Evolutionary conservation across 1,140 invertebrate genomes (phyloP).

Genomic region (Bombus turneri): DNA sequence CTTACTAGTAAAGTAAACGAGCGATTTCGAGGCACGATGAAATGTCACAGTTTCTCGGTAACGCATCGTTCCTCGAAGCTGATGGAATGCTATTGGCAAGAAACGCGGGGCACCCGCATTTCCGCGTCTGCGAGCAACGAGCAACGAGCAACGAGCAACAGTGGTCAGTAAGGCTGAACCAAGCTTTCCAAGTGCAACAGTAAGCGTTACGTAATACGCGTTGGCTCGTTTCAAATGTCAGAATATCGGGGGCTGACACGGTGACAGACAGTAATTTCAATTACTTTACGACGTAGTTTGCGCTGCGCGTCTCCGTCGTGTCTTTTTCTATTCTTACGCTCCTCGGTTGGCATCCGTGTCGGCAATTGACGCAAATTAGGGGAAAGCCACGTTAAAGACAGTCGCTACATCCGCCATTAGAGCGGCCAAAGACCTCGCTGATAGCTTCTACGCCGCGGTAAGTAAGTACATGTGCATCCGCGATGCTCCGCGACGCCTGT

Average conservation of each 20-base stretch:
- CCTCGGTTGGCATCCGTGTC: slow-evolving; percentile 27
- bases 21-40: not conserved
- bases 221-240: slow-evolving; percentile 38
- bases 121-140: slow-evolving; percentile 17
- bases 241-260: slow-evolving; percentile 5
- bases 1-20: not conserved
- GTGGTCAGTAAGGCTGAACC: slow-evolving; percentile 34
- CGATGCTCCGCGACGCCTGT: slow-evolving; percentile 11
- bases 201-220: slow-evolving; percentile 38
- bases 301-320: not conserved
- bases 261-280: slow-evolving; percentile 60
- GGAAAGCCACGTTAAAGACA: slow-evolving; percentile 61
- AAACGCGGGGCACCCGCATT: slow-evolving; percentile 1
- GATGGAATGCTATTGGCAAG: slow-evolving; percentile 25
- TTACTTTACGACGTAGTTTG: slow-evolving; percentile 23
- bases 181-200: slow-evolving; percentile 26
- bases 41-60: slow-evolving; percentile 35
- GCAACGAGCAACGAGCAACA: not conserved
- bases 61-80: slow-evolving; percentile 21
- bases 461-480: slow-evolving; percentile 29
- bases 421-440: slow-evolving; percentile 62
- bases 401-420: slow-evolving; percentile 61
- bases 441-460: slow-evolving; percentile 15
- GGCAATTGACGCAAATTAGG: slow-evolving; percentile 69
- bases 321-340: slow-evolving; percentile 23